phyloP scores from a whole-genome alignment of 2,888 invertebrate genomes.

The Galerucella nymphaeae region DNA sequence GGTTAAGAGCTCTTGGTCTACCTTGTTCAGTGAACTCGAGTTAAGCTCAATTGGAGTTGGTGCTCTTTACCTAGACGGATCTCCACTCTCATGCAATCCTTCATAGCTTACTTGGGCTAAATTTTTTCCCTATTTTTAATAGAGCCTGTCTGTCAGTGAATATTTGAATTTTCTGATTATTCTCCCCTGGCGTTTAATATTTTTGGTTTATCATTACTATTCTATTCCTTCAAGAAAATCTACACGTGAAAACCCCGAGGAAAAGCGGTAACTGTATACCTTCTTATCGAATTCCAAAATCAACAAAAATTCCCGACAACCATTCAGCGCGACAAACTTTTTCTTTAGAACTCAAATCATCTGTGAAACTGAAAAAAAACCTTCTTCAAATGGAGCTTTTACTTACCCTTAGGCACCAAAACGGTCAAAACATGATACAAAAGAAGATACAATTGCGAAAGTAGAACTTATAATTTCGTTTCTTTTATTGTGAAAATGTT shows the following conservation, averaged over 20 bases:
- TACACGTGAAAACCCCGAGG: conserved; percentile 12
- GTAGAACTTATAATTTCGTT: conserved; percentile 12
- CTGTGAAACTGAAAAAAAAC: conserved; percentile 19
- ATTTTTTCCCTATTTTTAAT: too few relatives aligned
- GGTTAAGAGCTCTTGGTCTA: too few relatives aligned
- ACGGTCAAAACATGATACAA: conserved; percentile 15
- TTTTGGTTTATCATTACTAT: neutral
- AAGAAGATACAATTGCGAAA: conserved; percentile 18
- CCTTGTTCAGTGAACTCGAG: too few relatives aligned
- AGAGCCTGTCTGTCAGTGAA: too few relatives aligned
- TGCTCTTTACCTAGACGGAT: too few relatives aligned
- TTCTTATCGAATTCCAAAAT: conserved; percentile 30
- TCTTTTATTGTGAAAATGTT: conserved; percentile 5
- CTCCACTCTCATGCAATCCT: too few relatives aligned
- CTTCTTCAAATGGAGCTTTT: conserved; percentile 4
- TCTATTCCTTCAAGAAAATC: neutral
- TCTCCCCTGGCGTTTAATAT: too few relatives aligned
- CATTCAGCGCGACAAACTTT: conserved; percentile 31
- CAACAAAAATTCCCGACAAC: conserved; percentile 27
- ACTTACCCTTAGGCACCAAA: neutral
- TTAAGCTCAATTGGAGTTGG: too few relatives aligned
- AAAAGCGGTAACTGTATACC: conserved; percentile 25
- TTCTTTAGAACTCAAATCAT: conserved; percentile 24
- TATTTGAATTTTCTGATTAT: too few relatives aligned
- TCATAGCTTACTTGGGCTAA: too few relatives aligned